Base-by-base conservation (phyloP, 2,113 vertebrate species). In the Prinia subflava region DNA sequence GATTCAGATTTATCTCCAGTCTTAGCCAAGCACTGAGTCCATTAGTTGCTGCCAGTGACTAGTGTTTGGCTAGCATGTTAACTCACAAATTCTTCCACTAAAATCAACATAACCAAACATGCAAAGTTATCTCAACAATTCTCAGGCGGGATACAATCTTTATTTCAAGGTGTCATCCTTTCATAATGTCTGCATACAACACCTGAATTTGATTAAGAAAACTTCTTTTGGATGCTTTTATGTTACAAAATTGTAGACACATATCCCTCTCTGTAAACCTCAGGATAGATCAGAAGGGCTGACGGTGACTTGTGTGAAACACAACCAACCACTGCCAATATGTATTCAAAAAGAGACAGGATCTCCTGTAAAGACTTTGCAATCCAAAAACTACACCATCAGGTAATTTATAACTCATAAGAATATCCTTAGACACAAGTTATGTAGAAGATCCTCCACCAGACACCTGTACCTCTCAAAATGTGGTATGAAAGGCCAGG, bases 1-100 rank as follows among this genome's bases (percentile, higher is more conserved):
- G 90, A 87, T 94, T 96, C 91, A 95, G 90, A 96, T 94, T 92
- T 90, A 96, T 96, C 87, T 95, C 68, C 42, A 87, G 63, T 28
- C 52, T 55, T 65, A 87, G 49, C 56, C 77, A 77, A 89, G 94
- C 42, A 86, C 21, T 47, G 71, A 95, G 80, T 87, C 77, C 35
- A 92, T 96, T 92, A 95, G 84, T 44, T 91, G 28, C 65, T 88
- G 90, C 91, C 53, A 92, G 44, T 83, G 92, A 95, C 95, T 64
- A 69, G 69, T 60, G 92, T 75, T 83, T 73, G 77, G 90, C 33
- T 87, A 94, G 39, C 74, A 56, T 52, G 55, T 76, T 68, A 76
- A 80, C 47, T 35, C 70, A 90, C 23, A 67, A 78, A 81, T 15
- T 62, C 33, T 37, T 50, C 33, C 49, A 82, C 41, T 89, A 79